A percentile compares a stretch with the other conserved stretches of the same genome.
These are phyloP conservation scores for Numenius phaeopus DNA, from an alignment of 2,797 vertebrate species.

Conservation along the genomic window DNA sequence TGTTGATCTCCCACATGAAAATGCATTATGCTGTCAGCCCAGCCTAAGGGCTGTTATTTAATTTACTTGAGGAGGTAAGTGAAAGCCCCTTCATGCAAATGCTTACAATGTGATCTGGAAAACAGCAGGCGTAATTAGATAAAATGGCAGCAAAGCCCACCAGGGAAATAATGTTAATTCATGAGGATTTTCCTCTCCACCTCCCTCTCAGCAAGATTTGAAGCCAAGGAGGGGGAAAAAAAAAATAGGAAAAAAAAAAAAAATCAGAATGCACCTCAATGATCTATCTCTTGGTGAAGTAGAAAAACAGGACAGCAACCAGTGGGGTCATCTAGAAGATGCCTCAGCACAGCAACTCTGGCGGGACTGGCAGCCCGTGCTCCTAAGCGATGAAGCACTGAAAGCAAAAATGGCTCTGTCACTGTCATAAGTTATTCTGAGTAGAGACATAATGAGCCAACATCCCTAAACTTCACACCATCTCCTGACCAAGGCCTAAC, in stretches of 20 bases:
- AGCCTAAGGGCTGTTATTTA: slow-evolving; percentile 74
- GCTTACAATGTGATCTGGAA: slow-evolving; percentile 73
- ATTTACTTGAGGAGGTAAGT: slow-evolving; percentile 76
- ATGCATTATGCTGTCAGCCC: slow-evolving; percentile 66
- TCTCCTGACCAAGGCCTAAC: background rate
- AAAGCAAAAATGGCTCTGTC: slow-evolving; percentile 1
- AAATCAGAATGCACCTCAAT: background rate
- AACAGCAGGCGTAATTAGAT: slow-evolving; percentile 74
- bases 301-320: background rate
- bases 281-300: background rate
- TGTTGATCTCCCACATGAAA: slow-evolving; percentile 70
- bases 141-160: slow-evolving; percentile 73
- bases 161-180: slow-evolving; percentile 65
- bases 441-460: background rate
- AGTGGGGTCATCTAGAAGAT: background rate
- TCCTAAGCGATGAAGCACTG: background rate
- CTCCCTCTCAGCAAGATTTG: slow-evolving; percentile 57
- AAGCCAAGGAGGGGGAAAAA: background rate
- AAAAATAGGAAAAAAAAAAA: background rate
- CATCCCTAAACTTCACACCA: background rate
- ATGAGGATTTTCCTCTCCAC: slow-evolving; percentile 62
- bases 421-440: background rate
- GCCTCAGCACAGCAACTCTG: background rate
- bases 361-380: background rate
- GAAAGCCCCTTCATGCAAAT: slow-evolving; percentile 74